Evolutionary conservation across 2,888 invertebrate genomes (phyloP).

Genomic region (Graphium colonna): DNA sequence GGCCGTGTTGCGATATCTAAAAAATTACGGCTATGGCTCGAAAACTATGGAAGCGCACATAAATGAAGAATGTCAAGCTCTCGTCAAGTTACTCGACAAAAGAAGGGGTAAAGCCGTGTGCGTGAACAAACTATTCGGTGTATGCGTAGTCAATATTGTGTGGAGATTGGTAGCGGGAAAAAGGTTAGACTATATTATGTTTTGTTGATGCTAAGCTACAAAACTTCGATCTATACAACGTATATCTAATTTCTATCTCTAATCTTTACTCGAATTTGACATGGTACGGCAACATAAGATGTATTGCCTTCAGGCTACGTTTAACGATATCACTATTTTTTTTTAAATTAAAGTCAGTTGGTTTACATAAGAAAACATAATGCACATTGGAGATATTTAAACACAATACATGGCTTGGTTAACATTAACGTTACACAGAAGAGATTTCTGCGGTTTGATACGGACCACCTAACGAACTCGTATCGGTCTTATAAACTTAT

Average conservation of each 20-base stretch:
- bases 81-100: conserved; percentile 69
- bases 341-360: too few relatives aligned
- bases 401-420: too few relatives aligned
- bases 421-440: too few relatives aligned
- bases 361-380: too few relatives aligned
- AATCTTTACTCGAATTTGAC: neutral
- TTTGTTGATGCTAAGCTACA: neutral
- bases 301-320: too few relatives aligned
- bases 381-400: too few relatives aligned
- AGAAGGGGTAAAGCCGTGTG: conserved; percentile 57
- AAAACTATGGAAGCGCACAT: conserved; percentile 82
- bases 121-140: conserved; percentile 81
- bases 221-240: neutral
- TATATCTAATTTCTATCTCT: neutral
- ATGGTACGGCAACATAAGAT: neutral
- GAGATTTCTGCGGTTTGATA: too few relatives aligned
- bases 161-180: conserved; percentile 86
- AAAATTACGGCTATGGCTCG: conserved; percentile 82
- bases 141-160: conserved; percentile 84
- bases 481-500: too few relatives aligned
- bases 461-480: too few relatives aligned
- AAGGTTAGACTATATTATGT: conserved; percentile 48
- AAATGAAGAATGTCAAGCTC: conserved; percentile 78
- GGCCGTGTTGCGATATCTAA: conserved; percentile 82
- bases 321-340: too few relatives aligned